Conservation (phyloP, 2,797 vertebrate species). For the Sternotherus odoratus region DNA sequence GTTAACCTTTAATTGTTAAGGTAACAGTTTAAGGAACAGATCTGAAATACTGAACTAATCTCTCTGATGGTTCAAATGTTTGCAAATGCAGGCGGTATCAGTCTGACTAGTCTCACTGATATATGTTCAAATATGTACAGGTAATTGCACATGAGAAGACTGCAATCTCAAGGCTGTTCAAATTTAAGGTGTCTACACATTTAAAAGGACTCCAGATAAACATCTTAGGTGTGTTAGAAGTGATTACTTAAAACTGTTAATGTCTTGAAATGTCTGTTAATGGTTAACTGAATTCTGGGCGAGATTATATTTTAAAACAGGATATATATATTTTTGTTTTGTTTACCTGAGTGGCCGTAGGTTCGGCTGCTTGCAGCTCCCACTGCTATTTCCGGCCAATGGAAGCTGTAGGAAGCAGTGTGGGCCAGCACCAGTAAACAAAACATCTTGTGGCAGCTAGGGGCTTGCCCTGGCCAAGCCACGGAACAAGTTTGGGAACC, state of each 20-base stretch:
- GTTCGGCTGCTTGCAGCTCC: no score
- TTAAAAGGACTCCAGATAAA: constrained; percentile 38
- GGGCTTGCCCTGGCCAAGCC: no score
- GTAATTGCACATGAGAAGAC: constrained; percentile 49
- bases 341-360: no score
- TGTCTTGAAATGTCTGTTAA: constrained; percentile 46
- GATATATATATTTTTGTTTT: background rate
- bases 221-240: constrained; percentile 12
- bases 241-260: constrained; percentile 29
- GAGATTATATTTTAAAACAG: constrained; percentile 13
- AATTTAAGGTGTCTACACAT: constrained; percentile 40
- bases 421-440: no score
- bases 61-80: constrained; percentile 54
- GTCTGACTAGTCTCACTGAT: constrained; percentile 31
- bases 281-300: constrained; percentile 16
- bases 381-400: no score
- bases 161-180: constrained; percentile 33
- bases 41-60: constrained; percentile 29
- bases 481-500: no score
- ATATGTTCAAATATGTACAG: constrained; percentile 52
- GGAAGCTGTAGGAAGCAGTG: no score
- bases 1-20: constrained; percentile 34
- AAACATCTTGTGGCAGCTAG: no score
- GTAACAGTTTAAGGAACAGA: background rate
- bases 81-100: constrained; percentile 36